Conservation (phyloP, 2,888 invertebrate genomes). For the Tetrapedia diversipes region DNA sequence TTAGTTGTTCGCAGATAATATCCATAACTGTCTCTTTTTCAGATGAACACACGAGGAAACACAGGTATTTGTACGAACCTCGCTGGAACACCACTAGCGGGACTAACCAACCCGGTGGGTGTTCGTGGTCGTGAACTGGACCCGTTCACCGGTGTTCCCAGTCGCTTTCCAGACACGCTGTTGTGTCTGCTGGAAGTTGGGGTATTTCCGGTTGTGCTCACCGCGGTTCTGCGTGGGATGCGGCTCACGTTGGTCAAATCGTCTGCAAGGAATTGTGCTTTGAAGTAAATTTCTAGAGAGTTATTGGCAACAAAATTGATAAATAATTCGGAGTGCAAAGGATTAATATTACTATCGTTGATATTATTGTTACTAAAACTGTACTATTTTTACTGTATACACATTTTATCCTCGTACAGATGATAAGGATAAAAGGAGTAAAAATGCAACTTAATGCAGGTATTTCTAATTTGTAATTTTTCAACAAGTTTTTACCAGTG, state of each 20-base stretch:
- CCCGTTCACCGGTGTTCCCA: conserved; percentile 86
- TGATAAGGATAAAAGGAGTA: too few species aligned
- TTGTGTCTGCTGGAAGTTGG: conserved; percentile 85
- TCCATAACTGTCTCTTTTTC: background rate
- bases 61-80: conserved; percentile 84
- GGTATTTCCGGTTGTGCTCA: conserved; percentile 85
- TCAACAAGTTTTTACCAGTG: conserved; percentile 86
- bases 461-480: background rate
- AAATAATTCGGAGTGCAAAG: too few species aligned
- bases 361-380: too few species aligned
- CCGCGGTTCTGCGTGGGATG: conserved; percentile 89
- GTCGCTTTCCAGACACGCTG: conserved; percentile 85
- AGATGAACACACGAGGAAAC: conserved; percentile 7
- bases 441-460: background rate
- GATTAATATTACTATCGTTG: too few species aligned
- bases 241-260: conserved; percentile 90
- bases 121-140: conserved; percentile 87
- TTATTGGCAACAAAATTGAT: too few species aligned
- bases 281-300: too few species aligned
- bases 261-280: conserved; percentile 83
- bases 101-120: conserved; percentile 90
- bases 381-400: too few species aligned
- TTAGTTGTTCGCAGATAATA: conserved; percentile 47
- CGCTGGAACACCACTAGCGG: conserved; percentile 87
- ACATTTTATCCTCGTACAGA: too few species aligned